Base-by-base conservation (phyloP, 2,888 invertebrate genomes). In the Macrosiphum euphorbiae region DNA sequence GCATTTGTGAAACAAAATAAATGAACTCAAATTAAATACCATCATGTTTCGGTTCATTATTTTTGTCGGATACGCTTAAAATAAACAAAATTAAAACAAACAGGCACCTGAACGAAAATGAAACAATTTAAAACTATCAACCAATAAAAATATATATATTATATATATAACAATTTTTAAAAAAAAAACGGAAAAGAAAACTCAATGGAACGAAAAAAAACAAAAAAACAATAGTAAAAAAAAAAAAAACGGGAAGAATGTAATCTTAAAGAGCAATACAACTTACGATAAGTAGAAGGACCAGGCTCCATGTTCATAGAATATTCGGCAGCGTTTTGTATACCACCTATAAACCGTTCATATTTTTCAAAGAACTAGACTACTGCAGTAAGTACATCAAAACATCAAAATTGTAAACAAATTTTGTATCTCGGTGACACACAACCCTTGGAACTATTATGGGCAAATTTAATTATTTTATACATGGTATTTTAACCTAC, bases 261-360 rank as follows among this genome's bases (percentile, higher is more conserved):
- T 89, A 61, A 94, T 94, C 86, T 94, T 94, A 94, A 94, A 90
- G 94, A 94, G 86, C 94, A 94, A 94, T 94, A 94, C 94, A 94
- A 94, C 94, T 94, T 94, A 94, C 94, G 94, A 94, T 94, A 94
- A 94, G 94, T 94, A 94, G 94, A 94, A 94, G 94, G 94, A 94
- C 94, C 94, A 90, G 94, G 94, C 94, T 94, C 94, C 94, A 94
- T 94, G 94, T 94, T 94, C 94, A 94, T 94, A 94, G 94, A 94
- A 94, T 94, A 94, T 94, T 94, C 94, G 94, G 94, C 94, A 94
- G 94, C 94, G 94, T 94, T 94, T 94, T 94, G 94, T 90, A 94
- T 94, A 94, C 94, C 94, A 94, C 94, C 94, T 94, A 94, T 94
- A 94, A 94, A 94, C 90, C 90, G 90, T 94, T 94, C 90, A 94